These are phyloP conservation scores for Acanthurus lineatus DNA, from an alignment of 2,797 vertebrate species.

Conservation along the genomic window DNA sequence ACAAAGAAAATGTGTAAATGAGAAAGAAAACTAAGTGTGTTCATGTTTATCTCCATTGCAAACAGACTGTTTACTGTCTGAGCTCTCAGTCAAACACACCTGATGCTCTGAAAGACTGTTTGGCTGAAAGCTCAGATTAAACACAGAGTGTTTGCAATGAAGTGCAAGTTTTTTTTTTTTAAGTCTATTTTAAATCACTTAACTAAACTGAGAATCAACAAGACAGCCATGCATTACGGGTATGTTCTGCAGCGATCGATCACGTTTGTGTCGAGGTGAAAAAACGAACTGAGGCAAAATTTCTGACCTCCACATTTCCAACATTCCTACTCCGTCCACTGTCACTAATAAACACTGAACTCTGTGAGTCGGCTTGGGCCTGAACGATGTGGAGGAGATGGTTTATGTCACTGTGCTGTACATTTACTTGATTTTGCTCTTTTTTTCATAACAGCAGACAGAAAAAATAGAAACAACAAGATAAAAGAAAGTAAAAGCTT, in stretches of 20 bases:
- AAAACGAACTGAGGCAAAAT: no score
- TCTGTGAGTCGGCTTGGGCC: neutral
- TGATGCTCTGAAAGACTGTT: neutral
- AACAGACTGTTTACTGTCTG: no score
- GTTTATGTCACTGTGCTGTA: no score
- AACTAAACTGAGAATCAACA: neutral
- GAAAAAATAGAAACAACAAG: no score
- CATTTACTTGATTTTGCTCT: no score
- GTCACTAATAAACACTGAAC: neutral
- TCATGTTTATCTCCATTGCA: neutral
- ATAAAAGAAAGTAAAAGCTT: no score
- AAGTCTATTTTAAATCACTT: no score
- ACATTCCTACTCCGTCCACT: neutral
- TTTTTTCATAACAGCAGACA: no score
- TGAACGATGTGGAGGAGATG: neutral
- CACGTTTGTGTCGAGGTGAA: no score
- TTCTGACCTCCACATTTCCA: neutral
- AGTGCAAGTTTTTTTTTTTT: neutral
- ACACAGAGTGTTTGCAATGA: neutral
- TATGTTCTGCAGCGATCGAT: neutral
- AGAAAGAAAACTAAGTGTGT: constrained; percentile 3
- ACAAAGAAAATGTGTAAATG: neutral
- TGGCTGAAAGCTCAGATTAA: constrained; percentile 9
- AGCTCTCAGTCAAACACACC: constrained; percentile 3
- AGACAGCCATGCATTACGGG: neutral